Conservation (phyloP, 2,888 invertebrate genomes). For the Lissocephala sabroskyi region DNA sequence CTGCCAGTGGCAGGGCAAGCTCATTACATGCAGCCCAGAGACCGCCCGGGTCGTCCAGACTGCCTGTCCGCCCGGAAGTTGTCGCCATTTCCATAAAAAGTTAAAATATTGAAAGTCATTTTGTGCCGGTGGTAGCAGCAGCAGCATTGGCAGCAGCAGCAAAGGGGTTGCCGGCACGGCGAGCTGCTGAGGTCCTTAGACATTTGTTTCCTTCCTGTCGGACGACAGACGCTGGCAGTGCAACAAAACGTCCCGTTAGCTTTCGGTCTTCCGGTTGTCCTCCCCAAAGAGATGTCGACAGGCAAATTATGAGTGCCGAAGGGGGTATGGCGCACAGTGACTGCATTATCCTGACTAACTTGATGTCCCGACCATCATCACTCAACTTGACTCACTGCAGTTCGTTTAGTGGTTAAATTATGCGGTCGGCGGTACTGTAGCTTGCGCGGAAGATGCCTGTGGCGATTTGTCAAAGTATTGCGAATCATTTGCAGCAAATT, state of each 20-base stretch:
- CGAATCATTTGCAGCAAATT: too few relatives aligned
- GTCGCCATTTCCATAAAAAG: conserved; percentile 51
- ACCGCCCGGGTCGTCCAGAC: too few relatives aligned
- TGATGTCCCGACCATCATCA: too few relatives aligned
- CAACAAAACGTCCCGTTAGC: conserved; percentile 36
- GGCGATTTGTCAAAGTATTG: conserved; percentile 38
- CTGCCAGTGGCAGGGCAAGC: too few relatives aligned
- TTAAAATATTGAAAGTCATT: conserved; percentile 62
- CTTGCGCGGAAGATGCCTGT: conserved; percentile 27
- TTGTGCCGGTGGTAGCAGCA: conserved; percentile 22
- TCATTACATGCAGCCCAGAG: too few relatives aligned
- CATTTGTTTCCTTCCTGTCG: conserved; percentile 58
- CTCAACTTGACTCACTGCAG: background rate
- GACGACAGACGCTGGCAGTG: conserved; percentile 7
- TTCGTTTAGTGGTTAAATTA: background rate
- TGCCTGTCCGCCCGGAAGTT: conserved; percentile 47
- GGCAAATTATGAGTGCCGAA: conserved; percentile 62
- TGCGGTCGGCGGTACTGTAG: background rate
- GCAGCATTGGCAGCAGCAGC: too few relatives aligned
- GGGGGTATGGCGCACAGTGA: conserved; percentile 35
- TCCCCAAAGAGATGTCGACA: conserved; percentile 47
- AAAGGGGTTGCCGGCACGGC: background rate
- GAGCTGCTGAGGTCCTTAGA: conserved; percentile 24
- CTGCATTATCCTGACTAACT: conserved; percentile 59
- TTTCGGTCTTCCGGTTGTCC: too few relatives aligned